Base-by-base conservation (phyloP, 2,113 vertebrate species). In the Oophaga pumilio region DNA sequence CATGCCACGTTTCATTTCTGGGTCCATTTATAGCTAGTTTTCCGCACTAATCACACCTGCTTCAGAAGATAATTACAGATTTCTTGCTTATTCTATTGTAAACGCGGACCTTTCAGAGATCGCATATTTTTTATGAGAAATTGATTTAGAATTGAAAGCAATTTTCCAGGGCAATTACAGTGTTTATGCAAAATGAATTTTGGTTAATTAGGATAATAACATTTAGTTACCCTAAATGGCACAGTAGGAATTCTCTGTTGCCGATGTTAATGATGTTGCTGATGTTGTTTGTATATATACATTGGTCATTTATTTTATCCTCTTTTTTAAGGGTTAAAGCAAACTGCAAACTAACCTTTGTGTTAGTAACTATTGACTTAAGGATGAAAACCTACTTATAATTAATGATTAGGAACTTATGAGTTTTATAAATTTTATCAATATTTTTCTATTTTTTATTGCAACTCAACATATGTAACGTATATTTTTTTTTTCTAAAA, bases 91-190 rank as follows among this genome's bases (percentile, higher is more conserved):
- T 69, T 76, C 62, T 62, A 86, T 78, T 56, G 85, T 57, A 68
- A 57, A 17, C 22, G 9, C 15, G 78, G 85, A 69, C 76, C 59
- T 78, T 78, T 57, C 62, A 79, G 50, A 73, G 66, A 82, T 81
- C 52, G 59, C 66, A 60, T 24, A 73, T 71, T 87, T 43, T 69
- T 73, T 24, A 87, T 71, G 53, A 87, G 62, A 73, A 87, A 87
- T 81, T 87, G 66, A 82, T 87, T 71, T 82, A 24, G 82, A 87
- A 87, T 87, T 87, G 64, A 73, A 53, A 33, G 85, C 77, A 87
- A 87, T 87, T 87, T 86, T 74, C 77, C n/a, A 73, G 49, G 60
- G 85, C 77, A 87, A 87, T 87, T 80, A 87, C 64, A 17, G 85
- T 87, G 60, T 87, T 87, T 87, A 69, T 56, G 76, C 49, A 79